Evolutionary conservation across 2,113 vertebrate genomes (phyloP), one percentile per base, ranked within the genome.

Genomic region (Pachyramphus minor): DNA sequence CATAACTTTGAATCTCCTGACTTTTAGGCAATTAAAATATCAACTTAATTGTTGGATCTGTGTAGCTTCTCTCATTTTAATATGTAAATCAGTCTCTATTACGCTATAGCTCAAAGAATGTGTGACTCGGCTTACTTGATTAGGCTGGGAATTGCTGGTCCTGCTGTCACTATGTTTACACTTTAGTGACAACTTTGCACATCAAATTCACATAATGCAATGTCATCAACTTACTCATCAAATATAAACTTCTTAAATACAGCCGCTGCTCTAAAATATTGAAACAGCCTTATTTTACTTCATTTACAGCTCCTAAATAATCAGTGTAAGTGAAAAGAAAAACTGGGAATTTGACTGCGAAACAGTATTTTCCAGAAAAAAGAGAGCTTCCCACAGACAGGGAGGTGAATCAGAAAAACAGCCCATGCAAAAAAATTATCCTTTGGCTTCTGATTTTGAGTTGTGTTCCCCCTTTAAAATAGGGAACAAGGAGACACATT

Each of bases 21-120:
- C 90, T 97, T 96, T 95, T 79, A 91, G 42, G 95, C 95, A 95
- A 97, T 97, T 97, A 95, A 97, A 96, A 95, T 96, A 97, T 96
- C 95, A 96, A 96, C 87, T 89, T 97, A 96, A 97, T 96, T 97
- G 96, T 93, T 91, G 91, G 94, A 91, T 96, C 77, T 90, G 79
- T 89, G 94, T 82, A 81, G 94, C 88, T 95, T 79, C 90, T 84
- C 90, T 89, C 95, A 90, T 97, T 97, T 95, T 94, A 96, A 96
- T 96, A 97, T 97, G 97, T 20, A 97, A 97, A 97, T 97, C 87
- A 97, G 90, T 10, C 90, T 93, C 84, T 90, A 95, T 95, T 90
- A 96, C 87, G 47, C 95, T 87, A 90, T 95, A 91, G 95, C 97
- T 96, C 93, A 97, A 95, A 96, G 94, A 95, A 84, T 93, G 96